A percentile compares a stretch with the other conserved stretches of the same genome.
Evolutionary conservation across 2,113 vertebrate genomes (phyloP).

Genomic region (Callorhinus ursinus): DNA sequence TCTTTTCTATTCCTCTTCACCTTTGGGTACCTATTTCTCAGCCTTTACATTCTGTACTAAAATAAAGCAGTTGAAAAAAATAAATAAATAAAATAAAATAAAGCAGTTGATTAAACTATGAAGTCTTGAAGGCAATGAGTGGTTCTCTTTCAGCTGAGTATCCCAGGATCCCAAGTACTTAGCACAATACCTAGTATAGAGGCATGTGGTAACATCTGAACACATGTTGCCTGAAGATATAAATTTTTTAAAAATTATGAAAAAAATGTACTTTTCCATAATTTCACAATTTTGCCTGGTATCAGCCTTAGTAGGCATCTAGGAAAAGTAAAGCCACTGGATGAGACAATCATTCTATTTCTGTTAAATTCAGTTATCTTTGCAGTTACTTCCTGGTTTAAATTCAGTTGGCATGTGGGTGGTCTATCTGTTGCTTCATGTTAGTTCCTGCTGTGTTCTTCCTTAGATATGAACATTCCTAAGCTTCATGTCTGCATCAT

Average conservation of each 20-base stretch:
- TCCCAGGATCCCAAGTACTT: not conserved
- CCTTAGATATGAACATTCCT: not conserved
- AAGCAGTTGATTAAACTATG: not conserved
- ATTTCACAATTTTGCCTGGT: not conserved
- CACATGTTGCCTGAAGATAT: not conserved
- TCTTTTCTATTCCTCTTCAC: not conserved
- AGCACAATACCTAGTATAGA: not conserved
- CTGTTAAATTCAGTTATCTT: not conserved
- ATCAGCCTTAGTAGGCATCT: not conserved
- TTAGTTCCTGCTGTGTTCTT: not conserved
- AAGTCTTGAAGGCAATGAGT: not conserved
- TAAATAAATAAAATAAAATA: not conserved
- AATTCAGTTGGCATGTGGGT: not conserved
- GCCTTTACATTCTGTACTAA: not conserved
- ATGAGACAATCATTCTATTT: not conserved
- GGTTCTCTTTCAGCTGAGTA: not conserved
- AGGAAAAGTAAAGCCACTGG: not conserved
- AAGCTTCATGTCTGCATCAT: not conserved
- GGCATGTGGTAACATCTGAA: not conserved
- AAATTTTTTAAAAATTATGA: not conserved
- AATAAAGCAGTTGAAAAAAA: not conserved
- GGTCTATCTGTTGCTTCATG: not conserved
- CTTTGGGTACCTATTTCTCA: not conserved
- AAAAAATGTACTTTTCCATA: not conserved
- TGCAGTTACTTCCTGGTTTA: not conserved